Evolutionary conservation across 2,888 invertebrate genomes (phyloP), one percentile per base, ranked within the genome.

Genomic region (Brachyopa scutellaris): DNA sequence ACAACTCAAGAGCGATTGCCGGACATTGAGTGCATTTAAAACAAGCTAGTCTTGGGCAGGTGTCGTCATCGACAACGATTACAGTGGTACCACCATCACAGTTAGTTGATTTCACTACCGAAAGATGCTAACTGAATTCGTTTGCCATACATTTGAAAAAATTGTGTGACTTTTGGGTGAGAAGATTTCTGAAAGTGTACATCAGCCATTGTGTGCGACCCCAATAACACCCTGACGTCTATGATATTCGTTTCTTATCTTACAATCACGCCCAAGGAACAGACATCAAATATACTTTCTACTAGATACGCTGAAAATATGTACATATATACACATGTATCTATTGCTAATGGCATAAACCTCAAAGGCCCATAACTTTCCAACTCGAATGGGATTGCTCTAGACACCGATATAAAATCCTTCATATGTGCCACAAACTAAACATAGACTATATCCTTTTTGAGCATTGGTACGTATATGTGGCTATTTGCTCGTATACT

Each of bases 391-490:
- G 45, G 53, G 72, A 64, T 62, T 64, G 64, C 72, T n/a, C n/a
- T 45, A 64, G 72, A 53, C 36, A 11, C 13, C 21, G 2, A 31
- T 13, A 49, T 31, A 61, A 70, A 29, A 51, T 40, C 38, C 13
- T 33, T 9, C 23, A 53, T 42, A 9, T 51, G n/a, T 47, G 57
- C 38, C 23, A 2, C 40, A 66, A 31, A 57, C 49, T 42, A 66
- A 59, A 74, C 49, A 66, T 51, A 66, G 66, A 67, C 55, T 17
- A 67, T 13, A 51, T 59, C 17, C 3, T 40, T 36, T 64, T 19
- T 9, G n/a, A n/a, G n/a, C 21, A 33, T 7, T 31, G n/a, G 29
- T 57, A 33, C 26, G 1, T 7, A n/a, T 5, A 9, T 19, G 31
- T 45, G 47, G 47, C 19, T 6, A 13, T 21, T 42, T 29, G 26